Evolutionary conservation across 1,140 invertebrate species (phyloP).

Genomic region (Ctenoplectra terminalis): DNA sequence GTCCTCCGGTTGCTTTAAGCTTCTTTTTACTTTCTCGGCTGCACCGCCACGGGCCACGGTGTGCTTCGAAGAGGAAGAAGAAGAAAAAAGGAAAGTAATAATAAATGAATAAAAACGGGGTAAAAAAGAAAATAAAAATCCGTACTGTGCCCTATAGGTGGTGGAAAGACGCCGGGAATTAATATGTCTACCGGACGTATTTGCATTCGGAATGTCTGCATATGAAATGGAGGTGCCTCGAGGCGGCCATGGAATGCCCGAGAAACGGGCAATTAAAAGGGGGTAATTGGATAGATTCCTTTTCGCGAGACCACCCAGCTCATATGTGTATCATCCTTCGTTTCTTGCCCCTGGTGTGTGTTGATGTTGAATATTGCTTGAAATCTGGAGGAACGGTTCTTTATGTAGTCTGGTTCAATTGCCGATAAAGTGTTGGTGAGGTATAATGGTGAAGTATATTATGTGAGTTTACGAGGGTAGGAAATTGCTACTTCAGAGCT

Average conservation of each 20-base stretch:
- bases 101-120: too few species aligned
- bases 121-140: slow-evolving; percentile 25
- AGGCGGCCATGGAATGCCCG: slow-evolving; percentile 5
- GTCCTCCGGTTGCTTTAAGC: background rate
- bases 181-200: slow-evolving; percentile 46
- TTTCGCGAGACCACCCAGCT: background rate
- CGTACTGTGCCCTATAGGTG: slow-evolving; percentile 13
- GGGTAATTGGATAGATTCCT: slow-evolving; percentile 42
- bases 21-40: slow-evolving; percentile 3
- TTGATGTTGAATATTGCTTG: background rate
- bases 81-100: background rate
- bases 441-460: background rate
- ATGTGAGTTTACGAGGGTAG: background rate
- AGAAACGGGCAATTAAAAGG: slow-evolving; percentile 38
- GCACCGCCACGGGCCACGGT: background rate
- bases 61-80: background rate
- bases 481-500: background rate
- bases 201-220: slow-evolving; percentile 27
- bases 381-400: background rate
- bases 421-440: background rate
- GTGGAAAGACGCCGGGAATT: slow-evolving; percentile 44
- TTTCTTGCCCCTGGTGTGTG: background rate
- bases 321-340: background rate
- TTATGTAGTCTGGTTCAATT: background rate
- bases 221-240: slow-evolving; percentile 19